A percentile compares a stretch with the other conserved stretches of the same genome.
These are phyloP conservation scores for Potamarius usumacintae DNA, from an alignment of 2,113 vertebrate species.

Conservation along the genomic window DNA sequence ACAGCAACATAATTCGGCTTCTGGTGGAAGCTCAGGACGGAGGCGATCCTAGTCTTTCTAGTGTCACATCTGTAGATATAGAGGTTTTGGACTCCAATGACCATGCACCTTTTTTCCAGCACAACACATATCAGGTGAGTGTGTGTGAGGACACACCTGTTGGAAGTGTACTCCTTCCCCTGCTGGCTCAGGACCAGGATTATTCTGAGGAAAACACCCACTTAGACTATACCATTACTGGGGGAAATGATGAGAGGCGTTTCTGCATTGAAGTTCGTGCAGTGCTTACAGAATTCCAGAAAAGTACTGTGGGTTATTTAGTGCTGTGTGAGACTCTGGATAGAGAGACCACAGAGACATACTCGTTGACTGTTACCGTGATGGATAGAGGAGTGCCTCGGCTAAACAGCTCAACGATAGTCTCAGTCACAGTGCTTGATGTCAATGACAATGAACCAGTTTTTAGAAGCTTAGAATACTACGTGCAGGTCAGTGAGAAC, in stretches of 20 bases:
- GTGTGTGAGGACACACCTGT: slow-evolving; percentile 73
- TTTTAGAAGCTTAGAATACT: slow-evolving; percentile 77
- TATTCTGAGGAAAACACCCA: slow-evolving; percentile 73
- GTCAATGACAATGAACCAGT: slow-evolving; percentile 84
- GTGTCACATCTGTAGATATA: slow-evolving; percentile 76
- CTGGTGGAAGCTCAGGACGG: slow-evolving; percentile 83
- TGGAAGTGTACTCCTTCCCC: slow-evolving; percentile 74
- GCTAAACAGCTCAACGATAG: slow-evolving; percentile 74
- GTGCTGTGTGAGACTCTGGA: slow-evolving; percentile 79
- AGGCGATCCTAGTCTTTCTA: slow-evolving; percentile 75
- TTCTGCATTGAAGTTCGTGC: slow-evolving; percentile 78
- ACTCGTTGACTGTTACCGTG: slow-evolving; percentile 78
- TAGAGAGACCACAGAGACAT: slow-evolving; percentile 73
- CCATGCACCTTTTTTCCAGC: slow-evolving; percentile 77
- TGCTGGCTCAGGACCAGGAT: slow-evolving; percentile 80
- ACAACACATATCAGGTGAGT: slow-evolving; percentile 73
- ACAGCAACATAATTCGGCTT: slow-evolving; percentile 71
- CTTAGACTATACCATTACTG: slow-evolving; percentile 78
- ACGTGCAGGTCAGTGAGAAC: slow-evolving; percentile 78
- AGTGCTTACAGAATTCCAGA: slow-evolving; percentile 62
- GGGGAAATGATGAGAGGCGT: slow-evolving; percentile 76
- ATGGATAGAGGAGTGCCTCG: slow-evolving; percentile 77
- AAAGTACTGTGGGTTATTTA: slow-evolving; percentile 71
- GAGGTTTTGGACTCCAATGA: slow-evolving; percentile 78
- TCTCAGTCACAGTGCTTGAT: slow-evolving; percentile 82